Percentiles rank a stretch among this genome's conserved stretches.
Evolutionary conservation across 2,113 vertebrate genomes (phyloP).

Genomic region (Macaca nemestrina): DNA sequence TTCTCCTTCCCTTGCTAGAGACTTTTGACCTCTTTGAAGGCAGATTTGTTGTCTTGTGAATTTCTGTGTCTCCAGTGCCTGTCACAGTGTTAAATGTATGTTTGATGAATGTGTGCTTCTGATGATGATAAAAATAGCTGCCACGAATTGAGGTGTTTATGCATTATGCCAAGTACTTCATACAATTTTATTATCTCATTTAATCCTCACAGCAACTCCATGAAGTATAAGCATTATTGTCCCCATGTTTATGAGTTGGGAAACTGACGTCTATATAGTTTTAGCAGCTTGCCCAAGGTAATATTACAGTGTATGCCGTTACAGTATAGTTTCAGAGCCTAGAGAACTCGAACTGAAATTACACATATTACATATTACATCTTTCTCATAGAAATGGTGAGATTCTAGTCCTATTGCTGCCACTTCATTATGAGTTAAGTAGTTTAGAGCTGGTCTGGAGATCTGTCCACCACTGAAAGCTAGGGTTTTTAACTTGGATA

Average conservation of each 20-base stretch:
- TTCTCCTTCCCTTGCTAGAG: background rate
- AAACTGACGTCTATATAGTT: background rate
- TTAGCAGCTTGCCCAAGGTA: background rate
- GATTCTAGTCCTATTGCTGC: background rate
- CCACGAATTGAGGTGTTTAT: background rate
- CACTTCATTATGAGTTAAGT: background rate
- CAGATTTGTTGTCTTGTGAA: background rate
- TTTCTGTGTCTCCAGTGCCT: background rate
- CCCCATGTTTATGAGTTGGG: background rate
- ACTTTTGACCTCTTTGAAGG: background rate
- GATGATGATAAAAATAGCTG: slow-evolving; percentile 2
- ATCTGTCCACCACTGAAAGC: background rate
- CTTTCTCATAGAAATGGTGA: background rate
- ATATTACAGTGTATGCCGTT: background rate
- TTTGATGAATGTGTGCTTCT: background rate
- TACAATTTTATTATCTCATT: background rate
- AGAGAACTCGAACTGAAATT: background rate
- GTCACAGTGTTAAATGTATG: background rate
- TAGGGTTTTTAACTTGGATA: background rate
- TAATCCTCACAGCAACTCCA: background rate
- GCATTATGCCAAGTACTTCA: background rate
- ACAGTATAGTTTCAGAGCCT: background rate
- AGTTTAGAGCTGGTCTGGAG: background rate
- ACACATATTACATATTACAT: background rate
- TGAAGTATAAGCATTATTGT: background rate